Evolutionary conservation across 2,113 vertebrate genomes (phyloP), one percentile per base, ranked within the genome.

Genomic region (Takifugu bimaculatus): DNA sequence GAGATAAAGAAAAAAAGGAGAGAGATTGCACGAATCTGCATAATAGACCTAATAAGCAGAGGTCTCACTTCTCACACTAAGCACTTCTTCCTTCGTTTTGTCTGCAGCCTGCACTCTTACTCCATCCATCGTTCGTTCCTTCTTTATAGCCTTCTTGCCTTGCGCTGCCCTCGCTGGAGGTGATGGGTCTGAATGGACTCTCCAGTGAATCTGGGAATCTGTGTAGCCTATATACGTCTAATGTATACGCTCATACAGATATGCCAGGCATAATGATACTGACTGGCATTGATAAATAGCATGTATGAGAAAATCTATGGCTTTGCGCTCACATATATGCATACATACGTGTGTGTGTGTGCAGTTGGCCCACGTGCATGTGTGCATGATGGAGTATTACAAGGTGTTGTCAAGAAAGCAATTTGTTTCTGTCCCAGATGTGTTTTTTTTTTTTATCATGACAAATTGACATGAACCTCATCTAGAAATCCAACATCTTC

Each of bases 401-500:
- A 85, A 83, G 79, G 75, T 85, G 83, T 89, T 88, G 86, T 88
- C 85, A 88, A 87, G 82, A 88, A 89, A 88, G 81, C 84, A 85
- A 88, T 89, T 88, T 88, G 80, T 86, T 86, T 79, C 83, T 80
- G 83, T 79, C 82, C 86, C 68, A 52, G 68, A 82, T 74, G 82
- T 53, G 1, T 25, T 42, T 61, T 13, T 39, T n/a, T 73, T 84
- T 78, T 89, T 83, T 82, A 88, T 87, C 78, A 77, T 83, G 85
- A 87, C 83, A 85, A 86, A 87, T 86, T 60, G 83, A 83, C 72
- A 28, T 52, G 42, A 65, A 78, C 71, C 83, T 85, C 81, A 80
- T 89, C 67, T 70, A 60, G 75, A 81, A 82, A 80, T 74, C 68
- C 68, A 47, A 70, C 60, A 28, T 63, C 79, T 69, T 70, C 64